Evolutionary conservation across 2,113 vertebrate species (phyloP), one percentile per base, ranked within the genome.

Genomic region (Channa maculata): DNA sequence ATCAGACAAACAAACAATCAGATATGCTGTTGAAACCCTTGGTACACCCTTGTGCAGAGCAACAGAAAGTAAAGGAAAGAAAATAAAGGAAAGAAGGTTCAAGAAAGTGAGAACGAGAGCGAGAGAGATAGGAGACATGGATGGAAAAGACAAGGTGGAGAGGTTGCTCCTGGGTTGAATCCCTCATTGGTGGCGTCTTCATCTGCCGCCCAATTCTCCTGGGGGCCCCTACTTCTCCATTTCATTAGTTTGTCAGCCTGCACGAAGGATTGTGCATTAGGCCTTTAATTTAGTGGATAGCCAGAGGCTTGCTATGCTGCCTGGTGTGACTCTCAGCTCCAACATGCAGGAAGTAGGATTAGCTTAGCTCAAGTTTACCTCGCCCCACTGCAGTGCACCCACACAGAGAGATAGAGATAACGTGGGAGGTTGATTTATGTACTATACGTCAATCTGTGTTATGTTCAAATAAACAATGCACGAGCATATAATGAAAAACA

Each of bases 231-330:
- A 70, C 93, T 92, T 94, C 92, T 95, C 94, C 95, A 91, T 96
- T 95, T 96, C 95, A 95, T 96, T 96, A 96, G 95, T 94, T 95
- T 92, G 95, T 95, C 95, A 94, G 94, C 90, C 93, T 94, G 88
- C 93, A 93, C 92, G 91, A 92, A 94, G 94, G 93, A 92, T 95
- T 95, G 95, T 92, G 91, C 94, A 95, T 96, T 96, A 96, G 94
- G 93, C 94, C 95, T 96, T 96, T 96, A 96, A 96, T 96, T 96
- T 95, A 95, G 92, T 95, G 93, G 91, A 95, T 95, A 95, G 95
- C 95, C 94, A 94, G 94, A 90, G 95, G 95, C 95, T 94, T 92
- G 84, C 63, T 78, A 80, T 83, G 92, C 92, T 92, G 92, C 91
- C 92, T 94, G 92, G 90, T 93, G 91, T 43, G 78, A 85, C 82